phyloP scores from a whole-genome alignment of 2,888 invertebrate species.

The Steinernema carpocapsae region DNA sequence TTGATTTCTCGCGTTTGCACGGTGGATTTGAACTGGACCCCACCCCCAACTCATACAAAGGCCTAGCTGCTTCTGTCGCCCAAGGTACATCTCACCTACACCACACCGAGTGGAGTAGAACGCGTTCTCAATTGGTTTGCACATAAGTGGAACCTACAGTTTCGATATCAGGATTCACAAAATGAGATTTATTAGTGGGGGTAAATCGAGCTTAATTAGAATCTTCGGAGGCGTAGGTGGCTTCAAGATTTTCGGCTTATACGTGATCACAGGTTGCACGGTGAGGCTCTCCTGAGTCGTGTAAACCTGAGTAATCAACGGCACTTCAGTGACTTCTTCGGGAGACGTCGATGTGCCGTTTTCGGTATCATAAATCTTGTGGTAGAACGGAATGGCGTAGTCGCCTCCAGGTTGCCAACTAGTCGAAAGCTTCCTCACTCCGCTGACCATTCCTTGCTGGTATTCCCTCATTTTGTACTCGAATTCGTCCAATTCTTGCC shows the following conservation, averaged over 20 bases:
- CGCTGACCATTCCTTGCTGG: not conserved
- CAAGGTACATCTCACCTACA: too few relatives aligned
- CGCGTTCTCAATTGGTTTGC: too few relatives aligned
- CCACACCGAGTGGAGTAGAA: too few relatives aligned
- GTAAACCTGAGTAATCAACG: not conserved
- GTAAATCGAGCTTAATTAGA: too few relatives aligned
- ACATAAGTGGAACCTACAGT: too few relatives aligned
- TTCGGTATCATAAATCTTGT: not conserved
- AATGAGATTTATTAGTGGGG: too few relatives aligned
- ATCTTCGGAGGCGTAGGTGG: slow-evolving; percentile 10
- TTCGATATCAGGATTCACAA: too few relatives aligned
- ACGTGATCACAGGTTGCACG: not conserved
- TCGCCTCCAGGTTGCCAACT: not conserved
- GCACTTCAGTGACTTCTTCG: not conserved
- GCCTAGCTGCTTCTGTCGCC: too few relatives aligned
- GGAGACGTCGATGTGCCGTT: not conserved
- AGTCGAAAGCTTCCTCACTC: not conserved
- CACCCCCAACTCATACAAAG: too few relatives aligned
- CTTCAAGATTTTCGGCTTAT: not conserved
- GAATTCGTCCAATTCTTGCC: slow-evolving; percentile 35
- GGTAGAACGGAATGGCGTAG: not conserved
- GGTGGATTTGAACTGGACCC: too few relatives aligned
- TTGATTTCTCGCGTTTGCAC: too few relatives aligned
- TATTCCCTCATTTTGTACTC: slow-evolving; percentile 19
- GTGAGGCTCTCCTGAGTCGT: not conserved